Conservation (phyloP, 2,888 invertebrate species). For the Brenthis daphne region DNA sequence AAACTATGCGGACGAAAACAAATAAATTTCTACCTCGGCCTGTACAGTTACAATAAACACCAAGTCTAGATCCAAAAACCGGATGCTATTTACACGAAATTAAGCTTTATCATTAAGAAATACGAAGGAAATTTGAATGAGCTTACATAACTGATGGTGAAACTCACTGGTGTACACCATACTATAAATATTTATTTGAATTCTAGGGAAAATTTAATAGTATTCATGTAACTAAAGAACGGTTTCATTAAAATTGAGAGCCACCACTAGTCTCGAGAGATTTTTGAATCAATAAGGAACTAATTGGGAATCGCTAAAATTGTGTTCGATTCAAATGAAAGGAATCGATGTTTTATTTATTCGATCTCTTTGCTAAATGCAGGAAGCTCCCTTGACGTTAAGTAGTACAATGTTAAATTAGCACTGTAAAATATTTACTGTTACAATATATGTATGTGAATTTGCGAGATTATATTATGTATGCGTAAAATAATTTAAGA, state of each 20-base stretch:
- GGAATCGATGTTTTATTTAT: constrained; percentile 27
- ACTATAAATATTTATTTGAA: constrained; percentile 47
- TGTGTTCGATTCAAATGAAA: constrained; percentile 31
- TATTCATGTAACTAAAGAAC: constrained; percentile 49
- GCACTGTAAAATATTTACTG: too few species aligned
- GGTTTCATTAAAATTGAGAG: constrained; percentile 53
- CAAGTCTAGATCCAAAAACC: constrained; percentile 18
- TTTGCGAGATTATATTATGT: not conserved
- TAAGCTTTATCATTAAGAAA: constrained; percentile 17
- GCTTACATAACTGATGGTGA: not conserved
- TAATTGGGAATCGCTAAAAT: constrained; percentile 45
- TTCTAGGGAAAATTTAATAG: constrained; percentile 39
- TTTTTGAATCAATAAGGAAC: constrained; percentile 48
- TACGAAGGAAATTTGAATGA: constrained; percentile 26
- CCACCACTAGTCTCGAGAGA: constrained; percentile 43
- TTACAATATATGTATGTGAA: too few species aligned
- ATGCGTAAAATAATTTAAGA: too few species aligned
- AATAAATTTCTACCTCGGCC: constrained; percentile 44
- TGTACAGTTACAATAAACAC: constrained; percentile 34
- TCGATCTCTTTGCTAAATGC: constrained; percentile 4
- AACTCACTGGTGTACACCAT: constrained; percentile 15
- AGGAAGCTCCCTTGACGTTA: not conserved
- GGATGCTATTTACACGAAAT: constrained; percentile 13
- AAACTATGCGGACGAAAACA: constrained; percentile 44
- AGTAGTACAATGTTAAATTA: too few species aligned